These are phyloP conservation scores for Catharus bicknelli DNA, from an alignment of 2,113 vertebrate genomes.

Conservation along the genomic window DNA sequence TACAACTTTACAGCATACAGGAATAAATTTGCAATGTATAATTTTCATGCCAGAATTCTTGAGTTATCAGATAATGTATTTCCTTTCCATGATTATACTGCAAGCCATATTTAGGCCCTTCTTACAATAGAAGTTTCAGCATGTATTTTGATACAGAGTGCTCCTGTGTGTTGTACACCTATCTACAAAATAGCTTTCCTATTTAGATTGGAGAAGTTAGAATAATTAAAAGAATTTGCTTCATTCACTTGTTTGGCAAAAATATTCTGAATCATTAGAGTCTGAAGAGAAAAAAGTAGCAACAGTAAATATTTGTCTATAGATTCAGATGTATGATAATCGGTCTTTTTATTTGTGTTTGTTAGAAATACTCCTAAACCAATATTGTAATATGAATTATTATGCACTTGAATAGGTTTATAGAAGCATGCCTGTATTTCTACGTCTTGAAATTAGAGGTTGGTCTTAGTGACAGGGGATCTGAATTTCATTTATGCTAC, in stretches of 20 bases:
- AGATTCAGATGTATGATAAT: background rate
- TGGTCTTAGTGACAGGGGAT: background rate
- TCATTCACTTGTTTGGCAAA: slow-evolving; percentile 8
- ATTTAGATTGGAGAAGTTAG: background rate
- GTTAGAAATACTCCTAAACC: background rate
- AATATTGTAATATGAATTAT: background rate
- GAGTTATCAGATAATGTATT: slow-evolving; percentile 65
- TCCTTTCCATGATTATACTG: slow-evolving; percentile 55
- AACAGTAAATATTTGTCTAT: background rate
- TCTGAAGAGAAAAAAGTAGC: background rate
- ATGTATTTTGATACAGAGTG: slow-evolving; percentile 9
- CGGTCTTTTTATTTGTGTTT: background rate
- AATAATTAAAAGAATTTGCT: slow-evolving; percentile 10
- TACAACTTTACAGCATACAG: slow-evolving; percentile 22
- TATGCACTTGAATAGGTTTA: background rate
- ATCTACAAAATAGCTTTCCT: background rate
- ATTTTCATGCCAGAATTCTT: slow-evolving; percentile 59
- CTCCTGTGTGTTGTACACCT: slow-evolving; percentile 15
- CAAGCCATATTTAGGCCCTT: slow-evolving; percentile 10
- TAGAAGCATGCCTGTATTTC: background rate
- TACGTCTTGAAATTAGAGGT: background rate
- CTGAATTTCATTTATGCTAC: background rate
- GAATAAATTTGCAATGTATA: slow-evolving; percentile 47
- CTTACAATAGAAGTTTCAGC: slow-evolving; percentile 34
- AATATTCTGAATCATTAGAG: background rate